These are phyloP conservation scores for Chaetoderma sp. DNA, from an alignment of 2,888 invertebrate species.

Conservation along the genomic window DNA sequence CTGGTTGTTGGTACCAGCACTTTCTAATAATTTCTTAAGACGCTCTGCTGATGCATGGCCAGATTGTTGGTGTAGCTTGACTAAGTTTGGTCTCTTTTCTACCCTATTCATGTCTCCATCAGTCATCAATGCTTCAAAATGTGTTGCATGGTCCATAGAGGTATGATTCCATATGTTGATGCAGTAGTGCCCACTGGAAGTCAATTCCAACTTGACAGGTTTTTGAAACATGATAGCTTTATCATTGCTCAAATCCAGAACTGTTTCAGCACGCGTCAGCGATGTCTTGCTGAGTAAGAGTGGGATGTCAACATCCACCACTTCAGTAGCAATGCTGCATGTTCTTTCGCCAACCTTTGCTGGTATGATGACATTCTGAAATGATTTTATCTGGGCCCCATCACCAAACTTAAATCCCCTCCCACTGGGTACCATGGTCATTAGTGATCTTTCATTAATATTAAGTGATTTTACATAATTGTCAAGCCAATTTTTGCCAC, in stretches of 20 bases:
- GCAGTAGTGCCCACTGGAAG: slow-evolving; percentile 30
- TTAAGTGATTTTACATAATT: not conserved
- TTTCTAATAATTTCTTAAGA: no score
- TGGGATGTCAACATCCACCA: slow-evolving; percentile 20
- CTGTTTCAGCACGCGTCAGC: slow-evolving; percentile 13
- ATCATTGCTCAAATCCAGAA: slow-evolving; percentile 10
- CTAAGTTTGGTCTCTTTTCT: no score
- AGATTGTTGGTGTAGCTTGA: no score
- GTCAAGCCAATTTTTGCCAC: slow-evolving; percentile 5
- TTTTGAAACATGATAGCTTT: slow-evolving; percentile 21
- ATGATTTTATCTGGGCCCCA: slow-evolving; percentile 10
- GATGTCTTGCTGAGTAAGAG: slow-evolving; percentile 24
- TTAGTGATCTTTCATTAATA: not conserved
- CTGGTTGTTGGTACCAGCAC: no score
- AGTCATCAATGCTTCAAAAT: no score
- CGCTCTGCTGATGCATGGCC: no score
- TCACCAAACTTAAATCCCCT: slow-evolving; percentile 24
- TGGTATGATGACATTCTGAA: slow-evolving; percentile 15
- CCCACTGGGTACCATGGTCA: not conserved
- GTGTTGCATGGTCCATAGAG: no score
- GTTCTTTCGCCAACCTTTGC: slow-evolving; percentile 12
- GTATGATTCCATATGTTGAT: no score
- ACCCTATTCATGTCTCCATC: no score
- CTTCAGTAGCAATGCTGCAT: slow-evolving; percentile 21
- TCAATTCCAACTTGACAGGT: slow-evolving; percentile 18